Evolutionary conservation across 2,888 invertebrate species (phyloP).

Genomic region (Clivina fossor): DNA sequence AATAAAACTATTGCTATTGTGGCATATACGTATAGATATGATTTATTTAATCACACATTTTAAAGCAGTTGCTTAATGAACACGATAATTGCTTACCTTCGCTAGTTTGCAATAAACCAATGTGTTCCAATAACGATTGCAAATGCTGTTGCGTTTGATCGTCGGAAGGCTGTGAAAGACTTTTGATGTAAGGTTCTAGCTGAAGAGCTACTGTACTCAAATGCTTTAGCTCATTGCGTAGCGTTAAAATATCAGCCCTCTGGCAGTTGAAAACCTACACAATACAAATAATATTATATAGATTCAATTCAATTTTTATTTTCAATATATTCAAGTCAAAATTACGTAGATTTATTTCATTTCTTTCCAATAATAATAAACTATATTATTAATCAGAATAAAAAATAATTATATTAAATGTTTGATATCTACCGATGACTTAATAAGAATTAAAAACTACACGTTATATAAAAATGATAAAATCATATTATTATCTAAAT

Average conservation of each 20-base stretch:
- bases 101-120: conserved; percentile 52
- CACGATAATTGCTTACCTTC: conserved; percentile 31
- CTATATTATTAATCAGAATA: too few relatives aligned
- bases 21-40: too few relatives aligned
- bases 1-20: neutral
- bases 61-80: conserved; percentile 24
- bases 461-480: too few relatives aligned
- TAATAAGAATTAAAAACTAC: too few relatives aligned
- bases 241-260: conserved; percentile 65
- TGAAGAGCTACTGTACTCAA: conserved; percentile 64
- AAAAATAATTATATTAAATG: too few relatives aligned
- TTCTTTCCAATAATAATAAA: too few relatives aligned
- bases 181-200: conserved; percentile 66
- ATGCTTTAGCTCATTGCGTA: conserved; percentile 67
- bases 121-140: conserved; percentile 58
- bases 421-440: too few relatives aligned
- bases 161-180: conserved; percentile 52
- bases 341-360: too few relatives aligned
- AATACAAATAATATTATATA: conserved; percentile 9
- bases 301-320: too few relatives aligned
- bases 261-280: conserved; percentile 50
- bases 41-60: conserved; percentile 23
- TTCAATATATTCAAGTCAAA: too few relatives aligned
- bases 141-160: conserved; percentile 56
- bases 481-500: too few relatives aligned